Evolutionary conservation across 1,140 invertebrate genomes (phyloP).

Genomic region (Nasonia longicornis): DNA sequence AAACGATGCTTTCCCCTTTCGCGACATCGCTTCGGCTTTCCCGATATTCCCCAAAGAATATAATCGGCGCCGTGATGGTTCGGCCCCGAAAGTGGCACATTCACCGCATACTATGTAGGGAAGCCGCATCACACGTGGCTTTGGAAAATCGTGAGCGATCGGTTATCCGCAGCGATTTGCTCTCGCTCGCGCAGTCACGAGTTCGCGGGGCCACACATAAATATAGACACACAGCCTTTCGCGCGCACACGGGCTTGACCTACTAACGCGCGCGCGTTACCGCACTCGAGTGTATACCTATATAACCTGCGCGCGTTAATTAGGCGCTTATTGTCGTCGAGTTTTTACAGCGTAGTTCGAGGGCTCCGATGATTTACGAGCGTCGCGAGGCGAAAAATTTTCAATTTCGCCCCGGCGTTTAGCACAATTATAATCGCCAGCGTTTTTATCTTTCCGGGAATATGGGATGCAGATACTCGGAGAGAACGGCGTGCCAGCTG

Average conservation of each 20-base stretch:
- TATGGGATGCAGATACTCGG: background rate
- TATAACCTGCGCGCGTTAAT: background rate
- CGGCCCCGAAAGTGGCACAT: background rate
- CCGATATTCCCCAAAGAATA: background rate
- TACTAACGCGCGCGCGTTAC: background rate
- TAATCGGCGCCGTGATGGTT: background rate
- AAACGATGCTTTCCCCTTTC: background rate
- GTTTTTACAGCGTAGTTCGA: background rate
- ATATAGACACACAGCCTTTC: background rate
- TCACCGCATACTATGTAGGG: background rate
- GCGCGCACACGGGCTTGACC: slow-evolving; percentile 2
- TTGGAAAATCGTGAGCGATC: slow-evolving; percentile 4
- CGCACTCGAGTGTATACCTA: background rate
- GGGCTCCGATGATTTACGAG: background rate
- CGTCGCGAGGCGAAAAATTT: background rate
- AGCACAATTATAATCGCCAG: too few relatives aligned
- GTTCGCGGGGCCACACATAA: background rate
- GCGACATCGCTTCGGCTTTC: background rate
- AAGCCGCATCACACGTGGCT: background rate
- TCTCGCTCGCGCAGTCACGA: background rate
- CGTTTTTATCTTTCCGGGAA: background rate
- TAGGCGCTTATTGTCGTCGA: background rate
- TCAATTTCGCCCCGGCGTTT: background rate
- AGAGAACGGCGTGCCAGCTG: background rate
- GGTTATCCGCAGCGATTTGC: slow-evolving; percentile 3